A percentile compares a stretch with the other conserved stretches of the same genome.
Evolutionary conservation across 2,888 invertebrate genomes (phyloP).

Genomic region (Oscheius sp.): DNA sequence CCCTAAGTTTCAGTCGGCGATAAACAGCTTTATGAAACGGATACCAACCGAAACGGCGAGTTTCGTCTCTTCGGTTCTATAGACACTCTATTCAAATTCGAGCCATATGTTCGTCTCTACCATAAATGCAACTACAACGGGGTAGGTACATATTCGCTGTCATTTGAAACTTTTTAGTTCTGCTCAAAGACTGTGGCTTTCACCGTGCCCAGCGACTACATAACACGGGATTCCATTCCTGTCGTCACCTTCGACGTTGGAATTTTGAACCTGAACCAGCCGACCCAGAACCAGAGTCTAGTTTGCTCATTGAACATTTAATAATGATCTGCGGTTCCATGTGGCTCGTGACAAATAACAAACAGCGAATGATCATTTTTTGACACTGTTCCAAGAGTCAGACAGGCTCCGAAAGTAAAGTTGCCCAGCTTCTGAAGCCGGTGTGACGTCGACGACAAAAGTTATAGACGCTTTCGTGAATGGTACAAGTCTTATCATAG

Average conservation of each 20-base stretch:
- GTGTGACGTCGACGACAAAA: background rate
- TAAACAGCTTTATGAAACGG: slow-evolving; percentile 20
- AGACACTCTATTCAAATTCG: slow-evolving; percentile 17
- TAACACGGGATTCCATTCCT: slow-evolving; percentile 21
- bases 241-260: slow-evolving; percentile 12
- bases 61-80: slow-evolving; percentile 25
- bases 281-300: slow-evolving; percentile 6
- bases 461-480: background rate
- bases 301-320: background rate
- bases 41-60: slow-evolving; percentile 25
- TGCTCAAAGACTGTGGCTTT: slow-evolving; percentile 9
- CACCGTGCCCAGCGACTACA: slow-evolving; percentile 9
- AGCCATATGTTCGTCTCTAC: slow-evolving; percentile 8
- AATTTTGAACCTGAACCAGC: slow-evolving; percentile 10
- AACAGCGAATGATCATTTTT: background rate
- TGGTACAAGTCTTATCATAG: background rate
- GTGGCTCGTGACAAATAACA: background rate
- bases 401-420: background rate
- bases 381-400: background rate
- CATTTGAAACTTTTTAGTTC: slow-evolving; percentile 1
- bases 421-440: background rate
- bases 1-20: slow-evolving; percentile 4
- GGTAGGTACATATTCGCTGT: background rate
- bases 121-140: slow-evolving; percentile 30
- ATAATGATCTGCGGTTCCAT: background rate